Percentiles rank a stretch among this genome's conserved stretches.
Conservation (phyloP, 2,797 vertebrate species). For the Loris lydekkerianus region DNA sequence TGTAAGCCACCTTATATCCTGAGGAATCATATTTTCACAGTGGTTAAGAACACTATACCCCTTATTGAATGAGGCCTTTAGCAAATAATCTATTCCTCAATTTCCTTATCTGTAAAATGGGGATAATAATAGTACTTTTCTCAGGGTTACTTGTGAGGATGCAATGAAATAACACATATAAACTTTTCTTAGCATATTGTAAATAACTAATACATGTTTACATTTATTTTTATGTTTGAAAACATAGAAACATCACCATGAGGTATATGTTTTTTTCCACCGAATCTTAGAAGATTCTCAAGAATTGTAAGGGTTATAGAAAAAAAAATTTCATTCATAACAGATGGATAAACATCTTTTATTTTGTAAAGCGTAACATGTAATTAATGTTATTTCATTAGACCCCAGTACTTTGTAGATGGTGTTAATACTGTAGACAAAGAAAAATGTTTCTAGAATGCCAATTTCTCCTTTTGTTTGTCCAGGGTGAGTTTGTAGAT, state of each 20-base stretch:
- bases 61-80: not conserved
- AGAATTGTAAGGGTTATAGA: not conserved
- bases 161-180: not conserved
- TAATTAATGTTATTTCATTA: not conserved
- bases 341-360: not conserved
- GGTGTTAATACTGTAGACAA: not conserved
- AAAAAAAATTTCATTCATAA: not conserved
- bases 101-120: not conserved
- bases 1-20: not conserved
- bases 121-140: not conserved
- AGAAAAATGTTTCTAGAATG: not conserved
- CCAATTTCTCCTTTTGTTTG: conserved; percentile 53
- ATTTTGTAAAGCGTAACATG: conserved; percentile 10
- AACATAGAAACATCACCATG: not conserved
- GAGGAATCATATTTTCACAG: conserved; percentile 11
- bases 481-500: conserved; percentile 98
- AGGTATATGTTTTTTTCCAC: not conserved
- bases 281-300: not conserved
- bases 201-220: not conserved
- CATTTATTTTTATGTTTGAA: conserved; percentile 40
- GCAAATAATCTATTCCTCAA: not conserved
- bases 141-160: not conserved
- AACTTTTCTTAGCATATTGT: not conserved
- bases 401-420: not conserved
- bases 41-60: not conserved